Evolutionary conservation across 2,113 vertebrate genomes (phyloP).

Genomic region (Oryzias celebensis): DNA sequence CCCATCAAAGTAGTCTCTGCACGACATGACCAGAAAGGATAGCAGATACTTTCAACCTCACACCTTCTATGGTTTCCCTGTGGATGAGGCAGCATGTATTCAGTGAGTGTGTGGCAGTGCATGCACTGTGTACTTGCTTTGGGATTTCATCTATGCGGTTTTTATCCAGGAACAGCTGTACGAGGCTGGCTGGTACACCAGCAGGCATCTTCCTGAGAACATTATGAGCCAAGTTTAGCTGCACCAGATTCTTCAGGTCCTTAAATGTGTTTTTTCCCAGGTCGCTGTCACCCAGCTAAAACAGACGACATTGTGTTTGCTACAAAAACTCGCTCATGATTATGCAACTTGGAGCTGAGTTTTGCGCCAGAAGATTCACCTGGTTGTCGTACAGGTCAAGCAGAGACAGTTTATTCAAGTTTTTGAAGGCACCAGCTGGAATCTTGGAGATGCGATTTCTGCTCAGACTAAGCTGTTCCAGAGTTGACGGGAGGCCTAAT

Average conservation of each 20-base stretch:
- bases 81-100: not conserved
- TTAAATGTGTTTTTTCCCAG: constrained; percentile 89
- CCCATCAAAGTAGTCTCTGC: constrained; percentile 85
- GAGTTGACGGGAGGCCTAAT: constrained; percentile 81
- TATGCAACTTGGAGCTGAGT: not conserved
- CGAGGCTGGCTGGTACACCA: constrained; percentile 82
- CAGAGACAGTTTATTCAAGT: constrained; percentile 87
- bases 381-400: constrained; percentile 93
- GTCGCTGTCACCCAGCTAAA: constrained; percentile 80
- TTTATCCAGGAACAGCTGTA: constrained; percentile 93
- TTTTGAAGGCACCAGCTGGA: constrained; percentile 84
- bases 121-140: constrained; percentile 51
- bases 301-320: constrained; percentile 18
- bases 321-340: not conserved
- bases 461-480: constrained; percentile 92
- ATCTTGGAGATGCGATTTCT: constrained; percentile 91
- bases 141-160: constrained; percentile 93
- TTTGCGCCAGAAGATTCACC: constrained; percentile 56
- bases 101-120: not conserved
- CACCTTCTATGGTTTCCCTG: not conserved
- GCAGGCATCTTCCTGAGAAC: constrained; percentile 89
- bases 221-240: constrained; percentile 95
- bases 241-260: constrained; percentile 91
- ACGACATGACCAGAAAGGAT: not conserved
- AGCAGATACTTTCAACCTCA: not conserved